phyloP scores from a whole-genome alignment of 1,140 invertebrate genomes.

The Orchestia grillus region DNA sequence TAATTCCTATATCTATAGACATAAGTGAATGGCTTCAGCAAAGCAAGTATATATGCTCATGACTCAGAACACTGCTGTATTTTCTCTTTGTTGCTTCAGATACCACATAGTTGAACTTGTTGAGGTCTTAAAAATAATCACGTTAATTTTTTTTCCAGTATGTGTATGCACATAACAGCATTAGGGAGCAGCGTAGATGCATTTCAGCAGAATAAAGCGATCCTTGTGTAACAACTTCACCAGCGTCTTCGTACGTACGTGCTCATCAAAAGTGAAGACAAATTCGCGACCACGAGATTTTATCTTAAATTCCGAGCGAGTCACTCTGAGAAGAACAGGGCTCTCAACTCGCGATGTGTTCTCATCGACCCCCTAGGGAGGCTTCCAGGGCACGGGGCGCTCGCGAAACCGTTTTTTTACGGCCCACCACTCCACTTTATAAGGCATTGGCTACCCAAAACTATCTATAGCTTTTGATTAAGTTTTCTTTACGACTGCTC shows the following conservation, averaged over 20 bases:
- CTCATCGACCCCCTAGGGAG: no score
- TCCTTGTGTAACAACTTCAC: neutral
- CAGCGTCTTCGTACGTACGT: neutral
- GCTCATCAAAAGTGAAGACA: neutral
- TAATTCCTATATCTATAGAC: no score
- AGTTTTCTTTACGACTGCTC: slow-evolving; percentile 10
- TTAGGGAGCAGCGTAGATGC: no score
- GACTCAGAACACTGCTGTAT: no score
- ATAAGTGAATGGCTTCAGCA: no score
- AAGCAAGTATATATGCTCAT: no score
- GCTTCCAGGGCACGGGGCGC: neutral
- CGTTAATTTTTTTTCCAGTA: no score
- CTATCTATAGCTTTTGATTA: slow-evolving; percentile 40
- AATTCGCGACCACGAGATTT: neutral
- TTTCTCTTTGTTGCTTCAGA: no score
- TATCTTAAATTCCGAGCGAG: neutral
- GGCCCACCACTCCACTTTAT: slow-evolving; percentile 2
- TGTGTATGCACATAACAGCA: no score
- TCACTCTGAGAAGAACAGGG: neutral
- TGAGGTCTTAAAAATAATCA: no score
- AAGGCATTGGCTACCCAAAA: neutral
- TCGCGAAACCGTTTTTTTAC: neutral
- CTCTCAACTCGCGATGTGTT: neutral
- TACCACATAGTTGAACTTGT: no score
- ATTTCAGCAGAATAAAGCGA: no score